A percentile compares a stretch with the other conserved stretches of the same genome.
These are phyloP conservation scores for Acheta domesticus DNA, from an alignment of 2,888 invertebrate species.

Conservation along the genomic window DNA sequence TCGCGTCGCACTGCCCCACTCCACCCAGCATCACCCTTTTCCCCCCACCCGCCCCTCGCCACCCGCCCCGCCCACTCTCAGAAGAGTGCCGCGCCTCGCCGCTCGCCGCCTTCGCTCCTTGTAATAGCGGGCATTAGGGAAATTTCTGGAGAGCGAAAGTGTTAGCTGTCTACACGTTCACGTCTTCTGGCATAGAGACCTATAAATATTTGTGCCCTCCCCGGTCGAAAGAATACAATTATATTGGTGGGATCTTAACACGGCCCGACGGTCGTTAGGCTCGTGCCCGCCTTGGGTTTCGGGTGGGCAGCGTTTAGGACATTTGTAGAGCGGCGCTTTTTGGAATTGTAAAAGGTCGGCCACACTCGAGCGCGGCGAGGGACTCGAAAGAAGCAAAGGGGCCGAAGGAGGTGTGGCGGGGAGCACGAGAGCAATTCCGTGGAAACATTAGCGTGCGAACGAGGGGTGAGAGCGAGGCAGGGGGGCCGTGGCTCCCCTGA, in stretches of 20 bases:
- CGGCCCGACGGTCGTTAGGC: neutral
- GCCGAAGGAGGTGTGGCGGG: too few relatives aligned
- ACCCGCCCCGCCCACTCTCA: neutral
- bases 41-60: neutral
- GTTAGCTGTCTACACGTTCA: constrained; percentile 11
- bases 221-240: neutral
- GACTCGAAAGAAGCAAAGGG: too few relatives aligned
- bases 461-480: too few relatives aligned
- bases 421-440: too few relatives aligned
- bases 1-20: neutral
- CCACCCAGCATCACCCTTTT: too few relatives aligned
- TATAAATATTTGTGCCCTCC: constrained; percentile 18
- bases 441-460: too few relatives aligned
- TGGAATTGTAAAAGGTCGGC: too few relatives aligned
- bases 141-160: constrained; percentile 18
- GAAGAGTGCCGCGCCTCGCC: neutral
- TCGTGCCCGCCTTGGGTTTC: neutral
- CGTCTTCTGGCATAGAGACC: neutral
- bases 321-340: neutral
- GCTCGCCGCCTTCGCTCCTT: neutral
- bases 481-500: too few relatives aligned
- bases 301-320: neutral
- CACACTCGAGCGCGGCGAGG: too few relatives aligned
- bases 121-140: constrained; percentile 7
- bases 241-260: neutral